phyloP scores from a whole-genome alignment of 1,140 invertebrate species.

The Rhyzopertha dominica region DNA sequence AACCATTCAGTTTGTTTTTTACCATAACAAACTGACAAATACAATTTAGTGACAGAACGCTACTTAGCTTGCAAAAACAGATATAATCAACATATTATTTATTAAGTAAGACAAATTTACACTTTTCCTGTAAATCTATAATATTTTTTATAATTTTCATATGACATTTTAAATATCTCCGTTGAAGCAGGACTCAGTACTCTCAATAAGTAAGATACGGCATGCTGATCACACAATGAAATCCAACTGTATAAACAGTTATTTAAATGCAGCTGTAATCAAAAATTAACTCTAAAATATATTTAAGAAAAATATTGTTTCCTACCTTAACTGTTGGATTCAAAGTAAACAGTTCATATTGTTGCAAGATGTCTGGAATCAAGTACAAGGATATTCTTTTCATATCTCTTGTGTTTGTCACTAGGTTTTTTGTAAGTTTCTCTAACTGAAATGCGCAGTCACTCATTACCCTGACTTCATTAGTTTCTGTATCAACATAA shows the following conservation, averaged over 20 bases:
- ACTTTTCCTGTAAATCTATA: conserved; percentile 43
- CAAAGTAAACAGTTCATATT: conserved; percentile 33
- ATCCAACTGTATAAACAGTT: conserved; percentile 37
- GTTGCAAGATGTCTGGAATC: conserved; percentile 37
- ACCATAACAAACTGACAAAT: too few species aligned
- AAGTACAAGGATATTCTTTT: conserved; percentile 35
- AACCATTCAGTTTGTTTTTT: too few species aligned
- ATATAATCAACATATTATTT: too few species aligned
- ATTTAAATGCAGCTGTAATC: conserved; percentile 36
- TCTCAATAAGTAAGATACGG: conserved; percentile 34
- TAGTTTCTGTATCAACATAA: conserved; percentile 2
- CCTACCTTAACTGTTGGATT: conserved; percentile 35
- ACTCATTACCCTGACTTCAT: conserved; percentile 22
- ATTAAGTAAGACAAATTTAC: conserved; percentile 24
- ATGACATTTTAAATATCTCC: conserved; percentile 40
- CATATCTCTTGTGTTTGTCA: conserved; percentile 31
- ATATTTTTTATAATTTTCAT: conserved; percentile 41
- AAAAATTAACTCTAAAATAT: conserved; percentile 17
- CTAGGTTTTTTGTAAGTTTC: conserved; percentile 34
- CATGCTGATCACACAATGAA: conserved; percentile 37
- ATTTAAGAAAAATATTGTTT: conserved; percentile 13
- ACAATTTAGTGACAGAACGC: too few species aligned
- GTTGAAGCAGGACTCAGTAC: conserved; percentile 35
- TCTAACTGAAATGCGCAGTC: conserved; percentile 37
- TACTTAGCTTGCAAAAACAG: too few species aligned